A percentile compares a stretch with the other conserved stretches of the same genome.
These are phyloP conservation scores for Junonia oenone DNA, from an alignment of 2,888 invertebrate species.

Conservation along the genomic window DNA sequence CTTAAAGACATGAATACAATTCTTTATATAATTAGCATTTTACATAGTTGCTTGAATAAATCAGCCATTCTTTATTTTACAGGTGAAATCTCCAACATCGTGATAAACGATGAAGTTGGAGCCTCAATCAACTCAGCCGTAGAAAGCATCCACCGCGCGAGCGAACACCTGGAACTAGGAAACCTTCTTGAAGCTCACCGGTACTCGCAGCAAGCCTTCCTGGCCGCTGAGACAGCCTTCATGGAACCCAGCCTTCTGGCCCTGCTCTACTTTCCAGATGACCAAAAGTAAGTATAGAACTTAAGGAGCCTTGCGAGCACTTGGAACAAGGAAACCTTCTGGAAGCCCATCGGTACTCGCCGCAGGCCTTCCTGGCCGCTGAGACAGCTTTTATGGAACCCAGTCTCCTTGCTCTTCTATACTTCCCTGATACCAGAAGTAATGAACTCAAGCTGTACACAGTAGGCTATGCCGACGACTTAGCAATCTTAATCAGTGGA, in stretches of 20 bases:
- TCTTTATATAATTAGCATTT: no score
- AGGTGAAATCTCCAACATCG: slow-evolving; percentile 95
- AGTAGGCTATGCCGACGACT: no score
- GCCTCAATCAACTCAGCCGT: slow-evolving; percentile 84
- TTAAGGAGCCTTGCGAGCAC: no score
- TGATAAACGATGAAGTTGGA: slow-evolving; percentile 93
- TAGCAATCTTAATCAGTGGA: no score
- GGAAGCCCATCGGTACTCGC: no score
- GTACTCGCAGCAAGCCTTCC: slow-evolving; percentile 87
- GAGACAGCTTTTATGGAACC: no score
- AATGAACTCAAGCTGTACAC: no score
- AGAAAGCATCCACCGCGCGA: slow-evolving; percentile 80
- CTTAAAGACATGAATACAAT: no score
- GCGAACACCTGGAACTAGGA: slow-evolving; percentile 70
- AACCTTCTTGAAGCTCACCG: slow-evolving; percentile 82
- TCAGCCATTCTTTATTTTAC: slow-evolving; percentile 50
- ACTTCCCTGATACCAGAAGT: no score
- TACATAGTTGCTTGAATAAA: not conserved
- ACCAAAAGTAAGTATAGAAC: slow-evolving; percentile 91
- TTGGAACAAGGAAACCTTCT: no score
- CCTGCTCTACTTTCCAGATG: slow-evolving; percentile 97
- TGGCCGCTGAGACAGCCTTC: slow-evolving; percentile 87
- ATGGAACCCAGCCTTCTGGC: slow-evolving; percentile 96
- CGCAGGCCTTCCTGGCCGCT: no score
- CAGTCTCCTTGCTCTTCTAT: no score